These are phyloP conservation scores for Plebejus argus DNA, from an alignment of 2,888 invertebrate genomes.

Conservation along the genomic window DNA sequence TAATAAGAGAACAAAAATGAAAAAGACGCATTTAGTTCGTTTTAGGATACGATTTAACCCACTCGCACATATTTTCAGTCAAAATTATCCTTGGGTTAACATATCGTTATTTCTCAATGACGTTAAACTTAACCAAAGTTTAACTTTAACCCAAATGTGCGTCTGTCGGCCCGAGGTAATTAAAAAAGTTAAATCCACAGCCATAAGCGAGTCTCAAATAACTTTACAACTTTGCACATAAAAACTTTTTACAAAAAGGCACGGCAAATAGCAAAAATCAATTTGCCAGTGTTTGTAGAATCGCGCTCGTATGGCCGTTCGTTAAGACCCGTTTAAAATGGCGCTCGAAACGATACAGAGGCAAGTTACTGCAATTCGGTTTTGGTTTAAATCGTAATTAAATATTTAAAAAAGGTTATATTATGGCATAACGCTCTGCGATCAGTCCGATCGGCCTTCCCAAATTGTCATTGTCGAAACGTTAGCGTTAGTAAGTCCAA, in stretches of 20 bases:
- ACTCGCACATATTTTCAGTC: no score
- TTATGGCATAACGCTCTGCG: no score
- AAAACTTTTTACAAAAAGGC: slow-evolving; percentile 21
- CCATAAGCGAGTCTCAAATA: slow-evolving; percentile 19
- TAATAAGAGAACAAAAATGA: no score
- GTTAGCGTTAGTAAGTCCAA: no score
- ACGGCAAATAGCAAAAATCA: slow-evolving; percentile 34
- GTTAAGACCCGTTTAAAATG: slow-evolving; percentile 28
- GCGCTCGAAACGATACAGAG: background rate
- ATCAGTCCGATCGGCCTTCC: no score
- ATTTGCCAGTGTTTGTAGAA: slow-evolving; percentile 34
- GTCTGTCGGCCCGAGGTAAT: background rate
- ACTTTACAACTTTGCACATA: slow-evolving; percentile 21
- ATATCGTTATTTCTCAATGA: no score
- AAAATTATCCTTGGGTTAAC: no score
- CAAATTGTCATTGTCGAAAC: no score
- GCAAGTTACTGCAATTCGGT: background rate
- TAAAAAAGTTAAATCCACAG: slow-evolving; percentile 16
- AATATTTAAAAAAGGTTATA: no score
- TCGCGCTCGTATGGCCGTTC: slow-evolving; percentile 33
- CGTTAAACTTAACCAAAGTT: background rate
- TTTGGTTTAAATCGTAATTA: background rate
- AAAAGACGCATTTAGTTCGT: no score
- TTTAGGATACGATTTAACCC: no score
- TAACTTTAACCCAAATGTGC: background rate